Evolutionary conservation across 1,140 invertebrate species (phyloP).

Genomic region (Akabosia matsudoensis): DNA sequence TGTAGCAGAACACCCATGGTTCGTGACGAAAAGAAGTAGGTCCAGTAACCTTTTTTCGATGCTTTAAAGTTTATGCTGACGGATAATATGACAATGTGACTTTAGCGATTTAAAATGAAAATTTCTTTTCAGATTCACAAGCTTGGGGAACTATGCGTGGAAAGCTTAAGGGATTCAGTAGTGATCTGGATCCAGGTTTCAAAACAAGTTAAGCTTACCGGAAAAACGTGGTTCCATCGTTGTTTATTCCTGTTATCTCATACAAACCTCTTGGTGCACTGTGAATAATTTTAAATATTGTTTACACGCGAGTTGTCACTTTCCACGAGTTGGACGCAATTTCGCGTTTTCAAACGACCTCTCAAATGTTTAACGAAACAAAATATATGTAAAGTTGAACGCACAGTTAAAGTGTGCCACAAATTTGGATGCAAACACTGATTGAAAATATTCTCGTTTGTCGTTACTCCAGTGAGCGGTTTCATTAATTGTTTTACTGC

Average conservation of each 20-base stretch:
- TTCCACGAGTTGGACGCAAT: no score
- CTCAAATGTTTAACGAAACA: no score
- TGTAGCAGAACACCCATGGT: neutral
- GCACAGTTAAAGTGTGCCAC: no score
- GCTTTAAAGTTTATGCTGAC: neutral
- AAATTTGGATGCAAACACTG: no score
- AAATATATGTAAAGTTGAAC: no score
- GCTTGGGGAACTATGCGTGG: neutral
- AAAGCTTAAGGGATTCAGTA: neutral
- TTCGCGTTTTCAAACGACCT: no score
- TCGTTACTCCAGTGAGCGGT: neutral
- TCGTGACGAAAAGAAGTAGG: no score
- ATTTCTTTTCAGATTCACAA: neutral
- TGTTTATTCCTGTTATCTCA: neutral
- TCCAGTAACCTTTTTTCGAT: no score
- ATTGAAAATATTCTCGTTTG: no score
- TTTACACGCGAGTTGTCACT: no score
- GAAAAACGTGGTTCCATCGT: neutral
- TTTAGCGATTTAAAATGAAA: neutral
- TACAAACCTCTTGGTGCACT: neutral
- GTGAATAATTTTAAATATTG: no score
- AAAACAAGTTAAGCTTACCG: constrained; percentile 18
- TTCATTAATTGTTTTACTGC: no score
- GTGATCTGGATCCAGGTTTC: constrained; percentile 14
- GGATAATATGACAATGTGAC: neutral